Base-by-base conservation (phyloP, 2,888 invertebrate genomes). In the Gerris lacustris region DNA sequence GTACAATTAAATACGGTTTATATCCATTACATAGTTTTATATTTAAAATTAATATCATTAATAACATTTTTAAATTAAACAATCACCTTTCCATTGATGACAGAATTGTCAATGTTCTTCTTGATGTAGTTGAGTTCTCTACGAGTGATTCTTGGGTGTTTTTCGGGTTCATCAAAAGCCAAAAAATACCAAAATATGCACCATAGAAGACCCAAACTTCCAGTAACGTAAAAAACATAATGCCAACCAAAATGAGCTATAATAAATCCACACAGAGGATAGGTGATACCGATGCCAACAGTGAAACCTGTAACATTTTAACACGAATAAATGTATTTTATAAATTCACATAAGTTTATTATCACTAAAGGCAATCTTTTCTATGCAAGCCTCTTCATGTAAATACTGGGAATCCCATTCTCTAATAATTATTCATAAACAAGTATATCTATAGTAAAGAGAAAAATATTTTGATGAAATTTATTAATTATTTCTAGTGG, bases 221-320 rank as follows among this genome's bases (percentile, higher is more conserved):
- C 88, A 6, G 88, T 88, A 11, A 87, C 87, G 79, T 88, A 88
- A 80, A 88, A 88, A 9, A 88, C 87, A 43, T 84, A 82, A 11
- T 85, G 82, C 88, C 88, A 88, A 69, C 88, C 88, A 71, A 85
- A 85, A 73, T 86, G 83, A 55, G 86, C 86, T 75, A 88, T 88
- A 75, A 89, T 82, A 78, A 87, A 87, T 62, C 88, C 88, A 77
- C 87, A 87, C 63, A 88, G 79, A 15, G 87, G 87, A 79, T 88
- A 88, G 47, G 88, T 88, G 76, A 88, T 79, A 7, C 88, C 88
- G 75, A 88, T 88, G 44, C 88, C 88, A 77, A 89, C 87, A 78
- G 88, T 88, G 81, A 88, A 88, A 77, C 88, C 87, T 84, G 80
- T 76, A 78, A 69, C 18, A 71, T 66, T 63, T 45, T 18, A 15